Evolutionary conservation across 2,888 invertebrate species (phyloP).

Genomic region (Sphaeridia pumilis): DNA sequence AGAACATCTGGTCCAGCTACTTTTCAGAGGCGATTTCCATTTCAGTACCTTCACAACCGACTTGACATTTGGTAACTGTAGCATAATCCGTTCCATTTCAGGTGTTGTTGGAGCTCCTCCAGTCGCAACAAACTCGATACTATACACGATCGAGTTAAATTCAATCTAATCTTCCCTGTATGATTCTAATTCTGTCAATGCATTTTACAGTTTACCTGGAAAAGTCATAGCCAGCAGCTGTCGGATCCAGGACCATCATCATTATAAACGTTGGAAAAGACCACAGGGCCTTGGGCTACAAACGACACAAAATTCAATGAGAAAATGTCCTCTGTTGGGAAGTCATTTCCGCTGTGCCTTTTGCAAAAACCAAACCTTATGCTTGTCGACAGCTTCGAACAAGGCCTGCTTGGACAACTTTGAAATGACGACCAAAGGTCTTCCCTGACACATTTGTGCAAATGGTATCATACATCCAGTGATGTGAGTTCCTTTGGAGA

Average conservation of each 20-base stretch:
- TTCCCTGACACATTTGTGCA: slow-evolving; percentile 14
- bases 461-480: slow-evolving; percentile 24
- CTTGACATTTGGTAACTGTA: slow-evolving; percentile 22
- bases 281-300: slow-evolving; percentile 27
- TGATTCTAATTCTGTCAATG: too few relatives aligned
- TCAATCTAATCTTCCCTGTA: not conserved
- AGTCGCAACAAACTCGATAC: slow-evolving; percentile 9
- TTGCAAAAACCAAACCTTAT: slow-evolving; percentile 16
- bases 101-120: slow-evolving; percentile 28
- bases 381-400: slow-evolving; percentile 25
- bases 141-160: slow-evolving; percentile 2
- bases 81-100: slow-evolving; percentile 21
- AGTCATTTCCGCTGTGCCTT: too few relatives aligned
- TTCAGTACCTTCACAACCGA: slow-evolving; percentile 19
- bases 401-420: slow-evolving; percentile 22
- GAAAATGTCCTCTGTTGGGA: too few relatives aligned
- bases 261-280: slow-evolving; percentile 32
- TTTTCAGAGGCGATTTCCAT: not conserved
- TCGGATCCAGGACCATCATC: slow-evolving; percentile 23
- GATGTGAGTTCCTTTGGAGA: slow-evolving; percentile 31
- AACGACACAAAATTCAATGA: not conserved
- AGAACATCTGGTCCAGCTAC: not conserved
- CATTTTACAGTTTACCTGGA: too few relatives aligned
- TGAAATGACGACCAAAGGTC: slow-evolving; percentile 16
- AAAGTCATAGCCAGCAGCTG: slow-evolving; percentile 23